These are phyloP conservation scores for Macaria liturata DNA, from an alignment of 2,888 invertebrate genomes.

Conservation along the genomic window DNA sequence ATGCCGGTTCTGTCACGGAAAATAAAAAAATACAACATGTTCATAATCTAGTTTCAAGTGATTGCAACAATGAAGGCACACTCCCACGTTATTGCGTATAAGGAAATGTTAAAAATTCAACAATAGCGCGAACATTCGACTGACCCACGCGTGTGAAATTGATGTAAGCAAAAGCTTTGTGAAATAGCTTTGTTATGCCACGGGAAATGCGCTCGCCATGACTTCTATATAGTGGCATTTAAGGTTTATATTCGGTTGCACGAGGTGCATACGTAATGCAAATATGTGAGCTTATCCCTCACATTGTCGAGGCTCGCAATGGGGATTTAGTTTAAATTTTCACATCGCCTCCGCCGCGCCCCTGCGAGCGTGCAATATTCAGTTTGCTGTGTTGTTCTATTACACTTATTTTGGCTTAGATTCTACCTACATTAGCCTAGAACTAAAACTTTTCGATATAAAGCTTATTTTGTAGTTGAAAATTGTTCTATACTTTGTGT, in stretches of 20 bases:
- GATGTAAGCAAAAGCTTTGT: slow-evolving; percentile 52
- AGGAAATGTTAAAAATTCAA: slow-evolving; percentile 47
- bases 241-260: slow-evolving; percentile 37
- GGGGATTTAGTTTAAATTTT: slow-evolving; percentile 72
- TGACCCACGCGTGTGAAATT: slow-evolving; percentile 58
- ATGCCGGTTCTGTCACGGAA: background rate
- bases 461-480: too few relatives aligned
- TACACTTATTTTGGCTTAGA: too few relatives aligned
- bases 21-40: background rate
- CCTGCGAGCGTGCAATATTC: slow-evolving; percentile 47
- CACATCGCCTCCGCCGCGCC: slow-evolving; percentile 54
- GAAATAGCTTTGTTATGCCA: slow-evolving; percentile 31
- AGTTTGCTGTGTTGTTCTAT: slow-evolving; percentile 45
- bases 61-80: slow-evolving; percentile 33
- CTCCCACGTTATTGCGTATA: slow-evolving; percentile 37
- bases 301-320: slow-evolving; percentile 46
- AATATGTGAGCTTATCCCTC: slow-evolving; percentile 50
- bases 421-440: too few relatives aligned
- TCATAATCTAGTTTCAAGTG: slow-evolving; percentile 22
- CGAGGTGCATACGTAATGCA: slow-evolving; percentile 20
- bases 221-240: slow-evolving; percentile 1
- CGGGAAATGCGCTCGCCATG: slow-evolving; percentile 1
- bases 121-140: slow-evolving; percentile 57
- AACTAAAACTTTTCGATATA: too few relatives aligned
- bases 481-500: too few relatives aligned